Evolutionary conservation across 2,888 invertebrate genomes (phyloP).

Genomic region (Chesias legatella): DNA sequence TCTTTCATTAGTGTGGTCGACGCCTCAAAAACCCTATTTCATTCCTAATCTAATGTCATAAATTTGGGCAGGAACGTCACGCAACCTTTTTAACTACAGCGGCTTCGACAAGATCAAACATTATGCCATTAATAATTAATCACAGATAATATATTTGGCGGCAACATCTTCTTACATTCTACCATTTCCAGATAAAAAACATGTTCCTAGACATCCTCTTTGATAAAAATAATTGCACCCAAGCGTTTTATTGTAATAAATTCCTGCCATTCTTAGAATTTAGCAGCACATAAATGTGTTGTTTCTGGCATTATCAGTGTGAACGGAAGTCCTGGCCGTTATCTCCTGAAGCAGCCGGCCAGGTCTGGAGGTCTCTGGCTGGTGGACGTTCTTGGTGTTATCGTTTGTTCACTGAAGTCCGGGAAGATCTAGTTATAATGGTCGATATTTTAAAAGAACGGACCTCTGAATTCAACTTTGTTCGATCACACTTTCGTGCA

Average conservation of each 20-base stretch:
- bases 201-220: too few relatives aligned
- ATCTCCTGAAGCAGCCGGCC: constrained; percentile 55
- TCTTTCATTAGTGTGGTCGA: constrained; percentile 69
- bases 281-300: constrained; percentile 36
- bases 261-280: constrained; percentile 35
- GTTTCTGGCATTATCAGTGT: constrained; percentile 46
- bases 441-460: constrained; percentile 34
- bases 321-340: constrained; percentile 57
- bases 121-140: background rate
- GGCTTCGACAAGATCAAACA: constrained; percentile 20
- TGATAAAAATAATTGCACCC: background rate
- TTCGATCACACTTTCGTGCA: constrained; percentile 4
- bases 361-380: constrained; percentile 47
- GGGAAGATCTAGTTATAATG: constrained; percentile 40
- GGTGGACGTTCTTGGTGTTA: constrained; percentile 36
- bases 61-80: constrained; percentile 71
- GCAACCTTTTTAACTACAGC: constrained; percentile 57
- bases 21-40: constrained; percentile 68
- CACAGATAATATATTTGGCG: too few relatives aligned
- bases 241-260: background rate
- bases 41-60: constrained; percentile 66
- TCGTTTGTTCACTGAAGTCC: constrained; percentile 45
- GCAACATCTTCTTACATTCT: too few relatives aligned
- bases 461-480: constrained; percentile 17
- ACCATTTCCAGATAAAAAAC: too few relatives aligned